Conservation (phyloP, 2,797 vertebrate genomes). For the Falco novaeseelandiae region DNA sequence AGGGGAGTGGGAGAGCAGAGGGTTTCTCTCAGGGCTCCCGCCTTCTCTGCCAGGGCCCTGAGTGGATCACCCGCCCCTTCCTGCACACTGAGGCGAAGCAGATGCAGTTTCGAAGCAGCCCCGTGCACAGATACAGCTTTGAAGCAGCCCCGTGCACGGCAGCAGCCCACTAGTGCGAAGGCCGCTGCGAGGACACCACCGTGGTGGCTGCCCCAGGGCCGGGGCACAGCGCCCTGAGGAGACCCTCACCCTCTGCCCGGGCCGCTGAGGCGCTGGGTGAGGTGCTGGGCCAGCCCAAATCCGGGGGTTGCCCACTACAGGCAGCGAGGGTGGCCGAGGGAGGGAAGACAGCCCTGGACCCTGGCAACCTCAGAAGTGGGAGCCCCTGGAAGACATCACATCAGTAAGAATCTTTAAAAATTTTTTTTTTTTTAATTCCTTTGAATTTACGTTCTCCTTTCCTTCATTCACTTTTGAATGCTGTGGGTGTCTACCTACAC, state of each 20-base stretch:
- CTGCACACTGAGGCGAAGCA: rapidly evolving
- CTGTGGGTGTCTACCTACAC: rapidly evolving
- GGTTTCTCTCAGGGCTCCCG: not conserved
- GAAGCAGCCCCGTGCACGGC: rapidly evolving
- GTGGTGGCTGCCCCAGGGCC: not conserved
- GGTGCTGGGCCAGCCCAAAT: too few species aligned
- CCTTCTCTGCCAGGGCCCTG: not conserved
- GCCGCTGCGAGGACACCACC: not conserved
- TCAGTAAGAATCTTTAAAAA: not conserved
- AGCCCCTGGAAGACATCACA: not conserved
- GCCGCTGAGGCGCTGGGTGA: rapidly evolving
- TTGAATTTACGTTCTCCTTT: not conserved
- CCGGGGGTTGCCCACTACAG: too few species aligned
- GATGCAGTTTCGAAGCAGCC: not conserved
- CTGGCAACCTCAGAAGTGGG: not conserved
- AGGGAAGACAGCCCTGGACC: not conserved
- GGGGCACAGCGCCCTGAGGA: rapidly evolving
- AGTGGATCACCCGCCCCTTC: rapidly evolving
- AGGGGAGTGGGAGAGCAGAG: rapidly evolving
- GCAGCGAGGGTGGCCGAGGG: rapidly evolving
- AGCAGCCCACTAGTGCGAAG: rapidly evolving
- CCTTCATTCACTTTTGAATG: not conserved
- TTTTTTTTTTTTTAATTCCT: not conserved
- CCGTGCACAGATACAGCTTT: rapidly evolving
- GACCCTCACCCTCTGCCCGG: not conserved